Conservation (phyloP, 35 echinoderm and acorn worm species). For the Ptychodera flava region DNA sequence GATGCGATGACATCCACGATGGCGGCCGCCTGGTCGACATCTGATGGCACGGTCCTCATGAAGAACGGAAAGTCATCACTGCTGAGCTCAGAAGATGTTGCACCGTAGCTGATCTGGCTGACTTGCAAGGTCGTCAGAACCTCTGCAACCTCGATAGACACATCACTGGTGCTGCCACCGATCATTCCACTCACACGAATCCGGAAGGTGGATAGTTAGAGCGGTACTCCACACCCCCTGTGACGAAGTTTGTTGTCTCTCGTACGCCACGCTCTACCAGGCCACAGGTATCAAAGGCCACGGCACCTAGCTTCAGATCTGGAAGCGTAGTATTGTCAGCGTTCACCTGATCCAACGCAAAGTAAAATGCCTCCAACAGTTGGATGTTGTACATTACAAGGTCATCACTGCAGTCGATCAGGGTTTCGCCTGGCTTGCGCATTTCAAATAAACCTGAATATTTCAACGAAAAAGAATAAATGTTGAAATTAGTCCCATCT, state of each 20-base stretch:
- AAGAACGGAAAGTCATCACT: constrained; percentile 60
- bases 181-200: constrained; percentile 67
- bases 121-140: constrained; percentile 40
- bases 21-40: constrained; percentile 55
- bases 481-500: no score
- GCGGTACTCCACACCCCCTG: constrained; percentile 69
- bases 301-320: constrained; percentile 58
- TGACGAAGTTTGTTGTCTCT: constrained; percentile 67
- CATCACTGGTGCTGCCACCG: constrained; percentile 74
- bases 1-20: constrained; percentile 41
- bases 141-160: constrained; percentile 57
- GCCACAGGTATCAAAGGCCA: constrained; percentile 84
- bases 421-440: constrained; percentile 19
- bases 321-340: constrained; percentile 45
- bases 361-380: constrained; percentile 79
- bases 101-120: constrained; percentile 63
- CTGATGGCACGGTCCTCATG: constrained; percentile 72
- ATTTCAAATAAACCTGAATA: constrained; percentile 75
- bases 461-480: constrained; percentile 12
- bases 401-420: constrained; percentile 46
- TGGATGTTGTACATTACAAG: constrained; percentile 76
- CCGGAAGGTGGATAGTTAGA: constrained; percentile 53
- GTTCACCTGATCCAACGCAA: constrained; percentile 72
- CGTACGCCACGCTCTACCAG: constrained; percentile 50
- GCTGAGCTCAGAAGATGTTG: constrained; percentile 40